These are phyloP conservation scores for Diorhabda carinulata DNA, from an alignment of 1,140 invertebrate genomes.

Conservation along the genomic window DNA sequence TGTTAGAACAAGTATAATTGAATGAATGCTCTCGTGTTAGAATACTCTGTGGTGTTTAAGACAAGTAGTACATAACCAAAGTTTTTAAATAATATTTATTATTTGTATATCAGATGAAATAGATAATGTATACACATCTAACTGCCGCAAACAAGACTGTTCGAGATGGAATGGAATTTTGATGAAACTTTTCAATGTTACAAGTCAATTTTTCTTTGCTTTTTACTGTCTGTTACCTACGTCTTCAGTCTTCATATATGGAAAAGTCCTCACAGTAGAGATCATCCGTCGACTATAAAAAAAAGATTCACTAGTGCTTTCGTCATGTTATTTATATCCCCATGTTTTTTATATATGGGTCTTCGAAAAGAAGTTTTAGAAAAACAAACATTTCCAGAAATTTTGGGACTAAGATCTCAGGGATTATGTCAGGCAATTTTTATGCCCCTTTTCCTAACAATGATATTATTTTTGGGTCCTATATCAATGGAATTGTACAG, in stretches of 20 bases:
- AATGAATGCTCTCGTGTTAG: too few species aligned
- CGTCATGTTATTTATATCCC: slow-evolving; percentile 74
- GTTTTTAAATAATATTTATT: too few species aligned
- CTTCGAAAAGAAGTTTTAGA: slow-evolving; percentile 57
- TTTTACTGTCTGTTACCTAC: slow-evolving; percentile 69
- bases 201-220: slow-evolving; percentile 58
- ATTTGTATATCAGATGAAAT: background rate
- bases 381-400: slow-evolving; percentile 62
- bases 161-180: slow-evolving; percentile 48
- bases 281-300: slow-evolving; percentile 86
- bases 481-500: slow-evolving; percentile 67
- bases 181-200: slow-evolving; percentile 42
- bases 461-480: slow-evolving; percentile 81
- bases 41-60: too few species aligned
- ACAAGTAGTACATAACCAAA: too few species aligned
- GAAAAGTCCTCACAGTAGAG: slow-evolving; percentile 68
- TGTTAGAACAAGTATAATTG: too few species aligned
- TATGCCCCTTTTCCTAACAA: slow-evolving; percentile 76
- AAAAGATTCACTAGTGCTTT: slow-evolving; percentile 82
- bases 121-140: background rate
- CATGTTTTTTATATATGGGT: slow-evolving; percentile 69
- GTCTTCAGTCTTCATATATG: slow-evolving; percentile 82
- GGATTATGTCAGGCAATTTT: slow-evolving; percentile 71
- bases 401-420: slow-evolving; percentile 70
- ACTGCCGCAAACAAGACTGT: background rate